These are phyloP conservation scores for Andricus grossulariae DNA, from an alignment of 1,140 invertebrate species.

Conservation along the genomic window DNA sequence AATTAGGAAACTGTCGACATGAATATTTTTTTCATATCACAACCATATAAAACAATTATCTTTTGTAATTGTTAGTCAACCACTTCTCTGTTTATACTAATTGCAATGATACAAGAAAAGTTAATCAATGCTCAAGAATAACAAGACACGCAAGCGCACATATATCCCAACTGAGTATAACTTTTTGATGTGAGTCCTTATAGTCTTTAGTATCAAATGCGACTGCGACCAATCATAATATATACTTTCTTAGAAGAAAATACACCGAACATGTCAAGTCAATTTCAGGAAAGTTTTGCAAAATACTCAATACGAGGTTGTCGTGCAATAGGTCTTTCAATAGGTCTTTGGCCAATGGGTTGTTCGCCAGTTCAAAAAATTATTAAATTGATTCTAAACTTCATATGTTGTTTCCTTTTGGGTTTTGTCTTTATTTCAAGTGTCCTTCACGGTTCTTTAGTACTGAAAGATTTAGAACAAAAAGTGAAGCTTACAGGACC, in stretches of 20 bases:
- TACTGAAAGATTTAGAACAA: neutral
- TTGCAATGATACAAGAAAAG: too few relatives aligned
- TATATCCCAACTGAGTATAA: too few relatives aligned
- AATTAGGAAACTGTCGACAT: too few relatives aligned
- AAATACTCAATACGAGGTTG: neutral
- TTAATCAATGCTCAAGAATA: too few relatives aligned
- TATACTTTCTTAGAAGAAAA: too few relatives aligned
- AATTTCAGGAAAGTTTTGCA: neutral
- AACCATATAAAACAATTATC: too few relatives aligned
- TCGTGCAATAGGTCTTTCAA: neutral
- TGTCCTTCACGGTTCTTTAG: neutral
- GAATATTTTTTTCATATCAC: too few relatives aligned
- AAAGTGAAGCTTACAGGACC: neutral
- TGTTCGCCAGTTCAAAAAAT: neutral
- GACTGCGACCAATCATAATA: neutral
- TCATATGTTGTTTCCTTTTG: neutral
- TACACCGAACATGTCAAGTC: neutral
- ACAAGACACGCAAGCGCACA: too few relatives aligned
- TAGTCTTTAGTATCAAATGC: too few relatives aligned
- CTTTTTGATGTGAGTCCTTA: too few relatives aligned
- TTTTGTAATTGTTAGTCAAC: too few relatives aligned
- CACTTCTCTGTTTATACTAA: too few relatives aligned
- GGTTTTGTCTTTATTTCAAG: neutral
- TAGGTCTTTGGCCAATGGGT: neutral
- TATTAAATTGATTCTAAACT: neutral